These are phyloP conservation scores for Atta cephalotes DNA, from an alignment of 1,140 invertebrate species.

Conservation along the genomic window DNA sequence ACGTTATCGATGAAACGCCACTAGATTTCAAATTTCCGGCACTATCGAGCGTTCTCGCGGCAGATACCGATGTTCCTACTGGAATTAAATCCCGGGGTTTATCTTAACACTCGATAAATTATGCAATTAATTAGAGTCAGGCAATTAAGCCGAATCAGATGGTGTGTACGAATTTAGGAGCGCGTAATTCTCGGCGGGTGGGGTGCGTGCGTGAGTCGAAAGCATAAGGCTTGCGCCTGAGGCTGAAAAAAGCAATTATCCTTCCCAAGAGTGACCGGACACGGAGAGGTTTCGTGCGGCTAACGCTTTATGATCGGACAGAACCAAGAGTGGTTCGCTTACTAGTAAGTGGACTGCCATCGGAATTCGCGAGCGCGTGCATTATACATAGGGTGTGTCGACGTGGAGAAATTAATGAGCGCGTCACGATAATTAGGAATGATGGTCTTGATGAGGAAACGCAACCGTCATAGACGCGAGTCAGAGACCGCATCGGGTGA, in stretches of 20 bases:
- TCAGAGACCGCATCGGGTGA: neutral
- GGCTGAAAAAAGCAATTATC: constrained; percentile 74
- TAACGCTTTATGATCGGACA: constrained; percentile 72
- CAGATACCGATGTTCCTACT: constrained; percentile 55
- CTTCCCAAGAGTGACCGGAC: constrained; percentile 55
- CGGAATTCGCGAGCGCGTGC: constrained; percentile 12
- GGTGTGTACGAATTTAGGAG: constrained; percentile 80
- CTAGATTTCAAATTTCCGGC: constrained; percentile 46
- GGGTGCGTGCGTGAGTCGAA: constrained; percentile 77
- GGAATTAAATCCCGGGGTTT: constrained; percentile 82
- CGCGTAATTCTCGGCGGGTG: constrained; percentile 73
- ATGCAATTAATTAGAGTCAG: constrained; percentile 82
- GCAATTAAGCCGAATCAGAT: constrained; percentile 84
- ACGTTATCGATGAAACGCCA: constrained; percentile 54
- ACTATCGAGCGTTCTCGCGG: constrained; percentile 1
- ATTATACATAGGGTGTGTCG: constrained; percentile 10
- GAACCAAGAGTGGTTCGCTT: neutral
- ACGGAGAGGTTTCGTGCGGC: constrained; percentile 56
- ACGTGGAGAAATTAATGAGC: constrained; percentile 67
- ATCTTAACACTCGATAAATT: constrained; percentile 81
- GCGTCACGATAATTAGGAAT: constrained; percentile 52
- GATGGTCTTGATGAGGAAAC: constrained; percentile 40
- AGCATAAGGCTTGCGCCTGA: constrained; percentile 74
- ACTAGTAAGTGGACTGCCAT: neutral
- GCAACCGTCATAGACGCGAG: neutral